Evolutionary conservation across 2,888 invertebrate species (phyloP).

Genomic region (Apamea crenata): DNA sequence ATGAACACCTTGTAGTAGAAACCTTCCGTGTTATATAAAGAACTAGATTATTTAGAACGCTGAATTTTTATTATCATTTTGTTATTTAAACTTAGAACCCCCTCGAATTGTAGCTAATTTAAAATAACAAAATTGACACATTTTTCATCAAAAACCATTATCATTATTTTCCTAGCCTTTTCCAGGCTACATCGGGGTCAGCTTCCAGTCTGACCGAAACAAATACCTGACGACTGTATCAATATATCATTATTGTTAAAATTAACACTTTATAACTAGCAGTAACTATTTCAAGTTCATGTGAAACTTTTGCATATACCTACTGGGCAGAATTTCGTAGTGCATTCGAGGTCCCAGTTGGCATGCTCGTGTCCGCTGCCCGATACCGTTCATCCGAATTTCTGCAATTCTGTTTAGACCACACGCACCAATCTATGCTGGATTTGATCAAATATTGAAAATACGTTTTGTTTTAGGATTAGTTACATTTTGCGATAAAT

Average conservation of each 20-base stretch:
- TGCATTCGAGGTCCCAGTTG: conserved; percentile 72
- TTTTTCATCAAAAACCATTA: too few relatives aligned
- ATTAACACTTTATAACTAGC: neutral
- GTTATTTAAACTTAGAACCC: neutral
- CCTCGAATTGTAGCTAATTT: neutral
- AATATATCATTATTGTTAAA: neutral
- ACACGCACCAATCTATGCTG: conserved; percentile 51
- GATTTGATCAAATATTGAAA: conserved; percentile 46
- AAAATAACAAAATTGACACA: too few relatives aligned
- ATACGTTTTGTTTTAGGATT: conserved; percentile 8
- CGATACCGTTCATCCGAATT: conserved; percentile 77
- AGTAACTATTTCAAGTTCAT: neutral
- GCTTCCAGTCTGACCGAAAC: neutral
- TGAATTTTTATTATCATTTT: neutral
- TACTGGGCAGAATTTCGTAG: conserved; percentile 74
- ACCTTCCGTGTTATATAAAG: neutral
- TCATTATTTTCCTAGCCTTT: neutral
- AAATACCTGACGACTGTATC: neutral
- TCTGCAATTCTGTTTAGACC: conserved; percentile 74
- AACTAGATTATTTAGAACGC: neutral
- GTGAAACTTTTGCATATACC: conserved; percentile 57
- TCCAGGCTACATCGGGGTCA: neutral
- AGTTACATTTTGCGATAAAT: neutral
- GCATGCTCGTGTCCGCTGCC: conserved; percentile 72
- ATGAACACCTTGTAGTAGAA: neutral